Conservation (phyloP, 64 coral and sea anemone genomes). For the Hydrozoanthus tunicans region DNA sequence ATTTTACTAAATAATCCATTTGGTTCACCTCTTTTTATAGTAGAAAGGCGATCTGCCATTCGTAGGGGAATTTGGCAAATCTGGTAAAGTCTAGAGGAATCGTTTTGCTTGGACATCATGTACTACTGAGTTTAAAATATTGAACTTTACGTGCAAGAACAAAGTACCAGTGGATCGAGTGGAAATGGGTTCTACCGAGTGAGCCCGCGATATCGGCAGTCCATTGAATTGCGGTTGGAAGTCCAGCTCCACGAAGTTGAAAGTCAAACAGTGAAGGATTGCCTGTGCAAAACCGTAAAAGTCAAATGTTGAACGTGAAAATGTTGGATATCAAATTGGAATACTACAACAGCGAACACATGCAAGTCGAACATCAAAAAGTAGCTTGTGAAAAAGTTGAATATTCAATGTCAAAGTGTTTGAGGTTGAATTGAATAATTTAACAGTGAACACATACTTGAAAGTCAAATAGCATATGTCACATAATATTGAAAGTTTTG, state of each 20-base stretch:
- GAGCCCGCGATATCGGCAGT: slow-evolving; percentile 13
- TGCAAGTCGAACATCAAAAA: not conserved
- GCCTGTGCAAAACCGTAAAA: not conserved
- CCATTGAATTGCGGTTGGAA: slow-evolving; percentile 55
- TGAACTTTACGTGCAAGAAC: slow-evolving; percentile 8
- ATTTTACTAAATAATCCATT: not conserved
- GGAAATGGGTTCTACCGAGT: not conserved
- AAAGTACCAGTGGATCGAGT: slow-evolving; percentile 6
- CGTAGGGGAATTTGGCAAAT: slow-evolving; percentile 15
- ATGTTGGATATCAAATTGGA: not conserved
- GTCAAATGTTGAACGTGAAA: not conserved
- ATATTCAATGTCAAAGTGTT: too few relatives aligned
- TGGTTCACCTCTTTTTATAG: slow-evolving; percentile 1
- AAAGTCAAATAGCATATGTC: too few relatives aligned
- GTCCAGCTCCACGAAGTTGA: slow-evolving; percentile 41
- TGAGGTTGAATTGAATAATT: too few relatives aligned
- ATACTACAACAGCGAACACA: not conserved
- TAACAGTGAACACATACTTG: too few relatives aligned
- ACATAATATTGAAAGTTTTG: too few relatives aligned
- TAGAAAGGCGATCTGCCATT: slow-evolving; percentile 29
- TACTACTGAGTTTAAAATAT: not conserved
- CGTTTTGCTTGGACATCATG: not conserved
- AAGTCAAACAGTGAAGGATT: slow-evolving; percentile 49
- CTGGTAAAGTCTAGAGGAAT: slow-evolving; percentile 8
- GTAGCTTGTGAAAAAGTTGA: too few relatives aligned